Percentiles rank a stretch among this genome's conserved stretches.
These are phyloP conservation scores for Scaeva pyrastri DNA, from an alignment of 2,888 invertebrate genomes.

Conservation along the genomic window DNA sequence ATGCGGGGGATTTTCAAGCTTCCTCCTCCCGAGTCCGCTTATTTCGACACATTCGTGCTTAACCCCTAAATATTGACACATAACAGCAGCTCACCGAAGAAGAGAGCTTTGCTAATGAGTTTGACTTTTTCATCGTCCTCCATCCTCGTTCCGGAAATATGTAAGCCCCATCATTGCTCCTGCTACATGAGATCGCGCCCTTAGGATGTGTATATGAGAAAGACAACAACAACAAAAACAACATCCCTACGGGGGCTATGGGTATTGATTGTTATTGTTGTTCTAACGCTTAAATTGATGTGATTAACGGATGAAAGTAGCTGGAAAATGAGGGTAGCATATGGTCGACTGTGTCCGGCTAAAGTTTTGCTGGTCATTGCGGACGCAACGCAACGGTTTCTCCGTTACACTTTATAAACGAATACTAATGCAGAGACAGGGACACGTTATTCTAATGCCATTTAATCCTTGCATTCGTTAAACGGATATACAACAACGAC, in stretches of 20 bases:
- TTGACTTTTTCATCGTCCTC: conserved; percentile 68
- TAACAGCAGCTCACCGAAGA: conserved; percentile 41
- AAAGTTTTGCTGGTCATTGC: conserved; percentile 71
- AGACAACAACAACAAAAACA: not conserved
- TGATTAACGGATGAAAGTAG: conserved; percentile 73
- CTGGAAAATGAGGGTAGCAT: conserved; percentile 74
- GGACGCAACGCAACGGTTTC: conserved; percentile 53
- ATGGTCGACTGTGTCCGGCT: conserved; percentile 69
- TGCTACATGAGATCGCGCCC: conserved; percentile 24
- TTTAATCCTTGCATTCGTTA: conserved; percentile 75
- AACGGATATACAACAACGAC: conserved; percentile 65
- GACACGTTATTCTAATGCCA: conserved; percentile 59
- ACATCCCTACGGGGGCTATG: conserved; percentile 45
- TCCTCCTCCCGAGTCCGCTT: not conserved
- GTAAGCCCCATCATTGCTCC: conserved; percentile 47
- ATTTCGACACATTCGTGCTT: not conserved
- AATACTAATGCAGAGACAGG: conserved; percentile 35
- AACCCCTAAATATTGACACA: conserved; percentile 70
- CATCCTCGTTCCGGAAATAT: conserved; percentile 18
- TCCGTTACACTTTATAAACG: conserved; percentile 17
- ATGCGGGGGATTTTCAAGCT: conserved; percentile 35
- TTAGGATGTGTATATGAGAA: conserved; percentile 36
- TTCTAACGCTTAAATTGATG: conserved; percentile 71
- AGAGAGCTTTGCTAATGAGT: conserved; percentile 75
- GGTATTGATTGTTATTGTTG: conserved; percentile 75